phyloP scores from a whole-genome alignment of 2,113 vertebrate genomes.

The Meriones unguiculatus region DNA sequence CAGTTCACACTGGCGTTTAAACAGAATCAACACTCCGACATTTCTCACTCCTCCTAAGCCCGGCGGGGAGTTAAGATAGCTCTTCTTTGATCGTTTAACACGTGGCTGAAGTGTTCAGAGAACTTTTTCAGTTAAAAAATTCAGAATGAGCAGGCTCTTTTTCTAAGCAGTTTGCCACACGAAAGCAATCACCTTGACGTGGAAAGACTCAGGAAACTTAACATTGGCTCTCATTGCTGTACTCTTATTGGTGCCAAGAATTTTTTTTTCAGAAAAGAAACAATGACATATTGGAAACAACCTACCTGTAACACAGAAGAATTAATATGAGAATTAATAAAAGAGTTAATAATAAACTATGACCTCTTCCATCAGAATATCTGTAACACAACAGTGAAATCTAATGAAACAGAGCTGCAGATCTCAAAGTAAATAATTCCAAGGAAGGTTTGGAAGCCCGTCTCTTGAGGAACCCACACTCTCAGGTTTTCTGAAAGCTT shows the following conservation, averaged over 20 bases:
- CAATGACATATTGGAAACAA: not conserved
- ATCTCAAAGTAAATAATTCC: not conserved
- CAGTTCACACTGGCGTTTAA: conserved; percentile 65
- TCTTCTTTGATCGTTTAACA: conserved; percentile 25
- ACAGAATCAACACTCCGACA: conserved; percentile 67
- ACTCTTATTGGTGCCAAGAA: not conserved
- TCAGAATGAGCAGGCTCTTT: conserved; percentile 17
- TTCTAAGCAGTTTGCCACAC: not conserved
- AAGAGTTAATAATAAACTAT: too few relatives aligned
- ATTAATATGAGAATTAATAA: not conserved
- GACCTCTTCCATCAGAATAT: not conserved
- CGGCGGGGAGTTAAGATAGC: not conserved
- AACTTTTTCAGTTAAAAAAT: not conserved
- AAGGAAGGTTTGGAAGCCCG: not conserved
- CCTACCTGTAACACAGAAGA: not conserved
- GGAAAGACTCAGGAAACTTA: not conserved
- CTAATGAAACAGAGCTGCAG: not conserved
- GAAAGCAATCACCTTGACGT: conserved; percentile 6
- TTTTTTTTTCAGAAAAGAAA: not conserved
- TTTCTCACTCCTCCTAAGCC: conserved; percentile 38
- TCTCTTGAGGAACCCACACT: not conserved
- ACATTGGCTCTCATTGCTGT: not conserved
- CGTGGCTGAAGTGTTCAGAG: not conserved
- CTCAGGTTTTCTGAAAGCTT: not conserved
- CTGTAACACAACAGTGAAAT: not conserved